A percentile compares a stretch with the other conserved stretches of the same genome.
phyloP scores from a whole-genome alignment of 2,888 invertebrate genomes.

The Heliconius cydno region DNA sequence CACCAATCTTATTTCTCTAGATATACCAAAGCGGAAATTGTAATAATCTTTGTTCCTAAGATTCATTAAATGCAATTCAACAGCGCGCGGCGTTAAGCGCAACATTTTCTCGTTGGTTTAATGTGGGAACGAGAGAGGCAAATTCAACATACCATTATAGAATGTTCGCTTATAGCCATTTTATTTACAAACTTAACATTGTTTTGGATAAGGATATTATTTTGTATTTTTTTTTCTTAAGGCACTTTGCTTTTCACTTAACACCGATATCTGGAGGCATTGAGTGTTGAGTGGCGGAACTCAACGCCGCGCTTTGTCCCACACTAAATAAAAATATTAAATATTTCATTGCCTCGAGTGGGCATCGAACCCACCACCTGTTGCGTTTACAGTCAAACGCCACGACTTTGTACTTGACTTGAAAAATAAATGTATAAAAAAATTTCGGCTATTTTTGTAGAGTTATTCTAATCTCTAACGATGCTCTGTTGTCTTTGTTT shows the following conservation, averaged over 20 bases:
- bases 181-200: background rate
- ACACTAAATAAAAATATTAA: too few relatives aligned
- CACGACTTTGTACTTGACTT: too few relatives aligned
- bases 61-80: conserved; percentile 21
- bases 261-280: too few relatives aligned
- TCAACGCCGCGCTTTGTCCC: too few relatives aligned
- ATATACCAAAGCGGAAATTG: conserved; percentile 10
- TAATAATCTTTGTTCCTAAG: conserved; percentile 11
- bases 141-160: background rate
- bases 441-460: too few relatives aligned
- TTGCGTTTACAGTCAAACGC: too few relatives aligned
- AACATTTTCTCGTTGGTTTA: background rate
- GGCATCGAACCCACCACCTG: too few relatives aligned
- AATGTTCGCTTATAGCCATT: background rate
- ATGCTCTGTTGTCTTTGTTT: background rate
- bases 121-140: background rate
- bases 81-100: background rate
- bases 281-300: too few relatives aligned
- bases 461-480: background rate
- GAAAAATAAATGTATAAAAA: too few relatives aligned
- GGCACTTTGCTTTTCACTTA: too few relatives aligned
- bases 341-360: too few relatives aligned
- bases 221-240: background rate
- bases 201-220: background rate
- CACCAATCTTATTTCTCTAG: conserved; percentile 12